phyloP scores from a whole-genome alignment of 2,113 vertebrate genomes.

The Lipophrys pholis region DNA sequence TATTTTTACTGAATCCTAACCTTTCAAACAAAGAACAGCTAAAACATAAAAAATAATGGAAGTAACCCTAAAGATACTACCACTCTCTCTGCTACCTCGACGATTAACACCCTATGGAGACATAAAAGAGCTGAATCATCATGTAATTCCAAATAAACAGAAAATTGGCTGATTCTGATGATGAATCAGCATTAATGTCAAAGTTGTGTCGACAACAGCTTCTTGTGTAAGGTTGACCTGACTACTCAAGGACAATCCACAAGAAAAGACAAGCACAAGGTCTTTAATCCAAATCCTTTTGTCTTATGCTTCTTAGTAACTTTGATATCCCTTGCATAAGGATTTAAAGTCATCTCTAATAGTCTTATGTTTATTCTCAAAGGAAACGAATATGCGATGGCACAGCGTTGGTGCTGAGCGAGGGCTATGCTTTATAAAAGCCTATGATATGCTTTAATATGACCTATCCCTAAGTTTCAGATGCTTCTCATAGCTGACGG shows the following conservation, averaged over 20 bases:
- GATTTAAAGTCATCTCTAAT: slow-evolving; percentile 57
- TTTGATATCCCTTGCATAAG: slow-evolving; percentile 47
- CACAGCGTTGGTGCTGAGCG: slow-evolving; percentile 21
- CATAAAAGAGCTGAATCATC: slow-evolving; percentile 1
- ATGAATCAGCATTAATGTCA: neutral
- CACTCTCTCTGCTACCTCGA: neutral
- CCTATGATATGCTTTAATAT: slow-evolving; percentile 53
- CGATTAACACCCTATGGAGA: slow-evolving; percentile 22
- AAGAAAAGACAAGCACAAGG: slow-evolving; percentile 45
- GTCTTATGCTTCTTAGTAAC: slow-evolving; percentile 47
- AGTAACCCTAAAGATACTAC: slow-evolving; percentile 19
- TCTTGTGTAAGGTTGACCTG: slow-evolving; percentile 7
- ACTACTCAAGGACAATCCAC: slow-evolving; percentile 52
- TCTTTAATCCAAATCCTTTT: slow-evolving; percentile 57
- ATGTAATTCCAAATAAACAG: neutral
- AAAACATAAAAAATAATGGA: slow-evolving; percentile 26
- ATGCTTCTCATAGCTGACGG: slow-evolving; percentile 23
- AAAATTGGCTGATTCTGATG: neutral
- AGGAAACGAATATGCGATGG: slow-evolving; percentile 44
- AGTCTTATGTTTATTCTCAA: slow-evolving; percentile 61
- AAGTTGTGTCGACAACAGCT: neutral
- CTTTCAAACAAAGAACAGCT: slow-evolving; percentile 14
- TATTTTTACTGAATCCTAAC: slow-evolving; percentile 24
- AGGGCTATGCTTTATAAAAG: slow-evolving; percentile 40
- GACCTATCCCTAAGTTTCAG: slow-evolving; percentile 29